Conservation (phyloP, 2,113 vertebrate species). For the Paramisgurnus dabryanus region DNA sequence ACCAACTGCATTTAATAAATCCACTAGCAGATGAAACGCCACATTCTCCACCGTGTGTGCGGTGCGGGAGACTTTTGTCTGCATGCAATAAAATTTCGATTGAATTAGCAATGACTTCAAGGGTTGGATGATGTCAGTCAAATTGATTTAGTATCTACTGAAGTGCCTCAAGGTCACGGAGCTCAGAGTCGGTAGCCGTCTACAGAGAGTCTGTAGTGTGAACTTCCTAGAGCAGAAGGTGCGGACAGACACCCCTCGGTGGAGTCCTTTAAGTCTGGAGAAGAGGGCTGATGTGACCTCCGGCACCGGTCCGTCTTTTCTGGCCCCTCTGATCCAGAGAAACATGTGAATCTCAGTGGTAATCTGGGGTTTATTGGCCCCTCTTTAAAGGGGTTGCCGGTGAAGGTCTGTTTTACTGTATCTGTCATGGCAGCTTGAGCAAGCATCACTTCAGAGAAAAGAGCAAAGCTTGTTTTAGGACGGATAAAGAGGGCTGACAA, state of each 20-base stretch:
- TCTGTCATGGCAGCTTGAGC: conserved; percentile 46
- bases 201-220: conserved; percentile 32
- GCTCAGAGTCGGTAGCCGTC: conserved; percentile 31
- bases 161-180: conserved; percentile 36
- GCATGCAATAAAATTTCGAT: conserved; percentile 44
- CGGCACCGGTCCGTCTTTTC: not conserved
- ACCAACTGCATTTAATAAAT: conserved; percentile 25
- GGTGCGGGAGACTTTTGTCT: conserved; percentile 14
- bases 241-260: not conserved
- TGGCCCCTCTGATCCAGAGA: conserved; percentile 14
- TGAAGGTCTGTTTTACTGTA: conserved; percentile 44
- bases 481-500: conserved; percentile 42
- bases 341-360: conserved; percentile 40
- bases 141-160: conserved; percentile 49
- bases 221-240: not conserved
- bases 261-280: not conserved
- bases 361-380: conserved; percentile 43
- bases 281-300: conserved; percentile 29
- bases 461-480: conserved; percentile 46
- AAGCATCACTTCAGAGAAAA: conserved; percentile 37
- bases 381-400: conserved; percentile 35
- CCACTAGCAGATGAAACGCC: conserved; percentile 8
- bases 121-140: conserved; percentile 39
- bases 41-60: not conserved
- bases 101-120: conserved; percentile 49